phyloP scores from a whole-genome alignment of 2,797 vertebrate genomes.

The Pangasius macronema region DNA sequence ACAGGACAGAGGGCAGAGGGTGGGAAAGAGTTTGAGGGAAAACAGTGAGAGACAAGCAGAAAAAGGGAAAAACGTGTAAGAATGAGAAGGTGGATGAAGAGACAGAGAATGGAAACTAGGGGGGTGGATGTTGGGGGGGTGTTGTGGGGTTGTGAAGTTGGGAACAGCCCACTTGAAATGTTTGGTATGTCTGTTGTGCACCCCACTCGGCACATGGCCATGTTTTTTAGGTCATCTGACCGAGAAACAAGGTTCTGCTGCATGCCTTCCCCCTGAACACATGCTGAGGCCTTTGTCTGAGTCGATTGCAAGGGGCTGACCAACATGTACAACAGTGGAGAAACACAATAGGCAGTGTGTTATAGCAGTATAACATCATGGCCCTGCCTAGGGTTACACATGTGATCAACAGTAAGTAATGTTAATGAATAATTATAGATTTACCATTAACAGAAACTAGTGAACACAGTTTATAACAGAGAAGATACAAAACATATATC shows the following conservation, averaged over 20 bases:
- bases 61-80: constrained; percentile 19
- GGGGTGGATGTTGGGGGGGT: constrained; percentile 1
- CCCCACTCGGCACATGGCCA: constrained; percentile 38
- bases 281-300: constrained; percentile 38
- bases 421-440: background rate
- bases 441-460: background rate
- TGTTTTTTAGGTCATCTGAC: constrained; percentile 51
- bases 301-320: constrained; percentile 22
- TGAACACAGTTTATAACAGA: background rate
- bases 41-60: constrained; percentile 8
- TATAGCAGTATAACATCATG: constrained; percentile 3
- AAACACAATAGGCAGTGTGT: constrained; percentile 27
- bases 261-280: constrained; percentile 47
- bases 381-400: background rate
- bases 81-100: constrained; percentile 7
- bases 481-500: background rate
- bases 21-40: constrained; percentile 15
- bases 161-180: constrained; percentile 42
- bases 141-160: constrained; percentile 9
- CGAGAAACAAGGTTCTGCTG: constrained; percentile 46
- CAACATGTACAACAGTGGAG: constrained; percentile 11
- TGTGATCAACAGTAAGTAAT: background rate
- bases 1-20: constrained; percentile 44
- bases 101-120: constrained; percentile 9
- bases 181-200: constrained; percentile 40